Conservation (phyloP, 1,140 invertebrate genomes). For the Conus betulinus region DNA sequence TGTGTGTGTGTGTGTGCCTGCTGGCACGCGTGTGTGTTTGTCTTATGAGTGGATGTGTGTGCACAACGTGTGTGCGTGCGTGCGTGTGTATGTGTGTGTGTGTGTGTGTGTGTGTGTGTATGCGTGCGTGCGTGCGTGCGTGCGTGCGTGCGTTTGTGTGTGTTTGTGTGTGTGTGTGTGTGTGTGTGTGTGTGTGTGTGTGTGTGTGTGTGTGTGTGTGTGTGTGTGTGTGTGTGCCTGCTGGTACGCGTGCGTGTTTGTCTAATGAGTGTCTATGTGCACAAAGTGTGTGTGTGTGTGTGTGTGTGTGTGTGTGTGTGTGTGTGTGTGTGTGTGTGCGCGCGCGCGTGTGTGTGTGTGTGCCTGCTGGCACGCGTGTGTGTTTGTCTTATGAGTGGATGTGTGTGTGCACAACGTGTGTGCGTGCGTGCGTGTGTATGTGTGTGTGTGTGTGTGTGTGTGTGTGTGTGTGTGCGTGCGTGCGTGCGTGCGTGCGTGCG, state of each 20-base stretch:
- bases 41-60: background rate
- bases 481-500: too few species aligned
- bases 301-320: background rate
- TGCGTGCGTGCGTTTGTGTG: background rate
- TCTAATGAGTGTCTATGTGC: background rate
- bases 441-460: background rate
- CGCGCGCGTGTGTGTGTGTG: background rate
- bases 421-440: background rate
- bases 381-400: too few species aligned
- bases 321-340: background rate
- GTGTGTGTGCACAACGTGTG: too few species aligned
- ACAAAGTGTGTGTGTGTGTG: too few species aligned
- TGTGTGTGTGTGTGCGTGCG: background rate
- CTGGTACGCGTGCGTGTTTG: background rate
- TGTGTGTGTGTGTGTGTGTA: too few species aligned
- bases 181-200: background rate
- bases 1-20: too few species aligned
- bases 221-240: too few species aligned
- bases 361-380: background rate
- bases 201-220: too few species aligned
- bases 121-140: background rate
- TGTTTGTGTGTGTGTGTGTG: too few species aligned
- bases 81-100: too few species aligned
- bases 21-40: background rate
- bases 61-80: background rate